These are phyloP conservation scores for Ceratoteleas bidentatus DNA, from an alignment of 1,140 invertebrate genomes.

Conservation along the genomic window DNA sequence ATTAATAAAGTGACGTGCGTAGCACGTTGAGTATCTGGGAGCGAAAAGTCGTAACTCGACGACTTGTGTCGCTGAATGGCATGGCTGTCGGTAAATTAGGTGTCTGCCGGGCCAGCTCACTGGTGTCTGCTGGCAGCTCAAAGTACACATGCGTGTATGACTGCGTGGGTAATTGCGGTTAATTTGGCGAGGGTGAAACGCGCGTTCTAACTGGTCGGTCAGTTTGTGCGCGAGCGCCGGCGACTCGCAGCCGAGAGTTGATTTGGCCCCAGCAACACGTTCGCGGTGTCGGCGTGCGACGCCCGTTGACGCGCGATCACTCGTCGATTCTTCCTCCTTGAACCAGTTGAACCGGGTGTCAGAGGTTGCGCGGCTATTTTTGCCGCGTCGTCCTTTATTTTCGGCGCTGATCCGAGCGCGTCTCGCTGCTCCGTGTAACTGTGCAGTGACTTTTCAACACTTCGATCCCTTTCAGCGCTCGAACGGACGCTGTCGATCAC, in stretches of 20 bases:
- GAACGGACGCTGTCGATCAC: too few relatives aligned
- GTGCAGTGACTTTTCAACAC: too few relatives aligned
- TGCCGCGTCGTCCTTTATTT: conserved; percentile 1
- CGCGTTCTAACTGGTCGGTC: conserved; percentile 69
- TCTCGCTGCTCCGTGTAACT: too few relatives aligned
- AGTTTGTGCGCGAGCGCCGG: conserved; percentile 35
- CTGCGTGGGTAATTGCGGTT: conserved; percentile 74
- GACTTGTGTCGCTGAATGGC: too few relatives aligned
- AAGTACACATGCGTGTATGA: background rate
- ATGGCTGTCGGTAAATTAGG: background rate
- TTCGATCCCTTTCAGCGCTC: background rate
- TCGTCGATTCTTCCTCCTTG: background rate
- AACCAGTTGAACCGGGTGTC: background rate
- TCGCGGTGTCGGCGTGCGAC: too few relatives aligned
- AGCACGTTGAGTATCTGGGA: too few relatives aligned
- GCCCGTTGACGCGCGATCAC: background rate
- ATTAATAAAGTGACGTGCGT: too few relatives aligned
- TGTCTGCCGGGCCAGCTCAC: background rate
- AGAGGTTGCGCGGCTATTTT: conserved; percentile 33
- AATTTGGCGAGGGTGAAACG: conserved; percentile 74
- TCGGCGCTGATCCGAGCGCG: background rate
- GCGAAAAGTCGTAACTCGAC: too few relatives aligned
- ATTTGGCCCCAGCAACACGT: too few relatives aligned
- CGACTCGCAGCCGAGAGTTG: background rate
- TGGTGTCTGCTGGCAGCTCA: background rate